Evolutionary conservation across 1,140 invertebrate genomes (phyloP).

Genomic region (Diabrotica undecimpunctata): DNA sequence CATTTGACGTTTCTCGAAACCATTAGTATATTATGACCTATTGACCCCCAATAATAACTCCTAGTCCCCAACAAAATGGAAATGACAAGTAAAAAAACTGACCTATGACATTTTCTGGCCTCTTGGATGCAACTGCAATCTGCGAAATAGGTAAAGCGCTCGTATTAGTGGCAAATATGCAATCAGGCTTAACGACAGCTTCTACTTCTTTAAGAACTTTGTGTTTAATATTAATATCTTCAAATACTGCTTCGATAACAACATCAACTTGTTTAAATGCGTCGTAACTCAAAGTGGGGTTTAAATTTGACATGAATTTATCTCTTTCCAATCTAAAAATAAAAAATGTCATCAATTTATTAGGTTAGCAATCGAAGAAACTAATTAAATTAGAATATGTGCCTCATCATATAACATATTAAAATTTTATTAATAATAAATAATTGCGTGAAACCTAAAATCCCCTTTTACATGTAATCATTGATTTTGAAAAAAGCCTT

Average conservation of each 20-base stretch:
- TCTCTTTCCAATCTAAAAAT: constrained; percentile 71
- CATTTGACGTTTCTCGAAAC: no score
- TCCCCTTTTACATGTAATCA: no score
- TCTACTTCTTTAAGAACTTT: constrained; percentile 96
- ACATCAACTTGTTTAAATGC: constrained; percentile 87
- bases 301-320: constrained; percentile 72
- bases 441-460: no score
- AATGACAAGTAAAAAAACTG: constrained; percentile 24
- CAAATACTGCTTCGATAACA: constrained; percentile 99
- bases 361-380: no score
- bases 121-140: constrained; percentile 86
- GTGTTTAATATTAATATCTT: constrained; percentile 95
- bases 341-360: constrained; percentile 5
- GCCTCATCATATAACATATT: no score
- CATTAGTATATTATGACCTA: no score
- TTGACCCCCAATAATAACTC: no score
- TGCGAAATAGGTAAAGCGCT: constrained; percentile 95
- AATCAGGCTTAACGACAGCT: constrained; percentile 79
- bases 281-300: constrained; percentile 80
- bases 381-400: no score
- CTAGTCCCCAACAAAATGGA: not conserved
- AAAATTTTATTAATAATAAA: no score
- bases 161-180: constrained; percentile 96
- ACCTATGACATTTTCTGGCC: constrained; percentile 88
- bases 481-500: no score